These are phyloP conservation scores for Nesometra sesokonis DNA, from an alignment of 35 echinoderm and acorn worm species.

Conservation along the genomic window DNA sequence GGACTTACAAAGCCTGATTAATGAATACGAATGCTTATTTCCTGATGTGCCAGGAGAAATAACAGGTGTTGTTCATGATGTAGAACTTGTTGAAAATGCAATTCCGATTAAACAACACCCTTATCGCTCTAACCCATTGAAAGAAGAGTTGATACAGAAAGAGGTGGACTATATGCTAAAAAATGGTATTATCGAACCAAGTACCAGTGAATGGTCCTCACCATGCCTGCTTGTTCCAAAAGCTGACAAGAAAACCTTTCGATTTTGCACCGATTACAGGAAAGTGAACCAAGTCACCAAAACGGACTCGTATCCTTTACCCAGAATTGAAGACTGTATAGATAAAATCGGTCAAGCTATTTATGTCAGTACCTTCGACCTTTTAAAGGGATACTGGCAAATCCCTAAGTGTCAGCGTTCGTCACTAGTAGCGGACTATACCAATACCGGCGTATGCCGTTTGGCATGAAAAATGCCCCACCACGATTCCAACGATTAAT, in stretches of 20 bases:
- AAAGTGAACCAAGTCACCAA: constrained; percentile 49
- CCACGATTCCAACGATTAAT: constrained; percentile 55
- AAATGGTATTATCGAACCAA: constrained; percentile 17
- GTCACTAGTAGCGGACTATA: constrained; percentile 33
- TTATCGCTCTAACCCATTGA: constrained; percentile 22
- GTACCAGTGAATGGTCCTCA: background rate
- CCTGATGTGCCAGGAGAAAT: constrained; percentile 15
- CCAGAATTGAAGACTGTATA: constrained; percentile 23
- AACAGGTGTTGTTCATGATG: constrained; percentile 1
- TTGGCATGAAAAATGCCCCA: constrained; percentile 64
- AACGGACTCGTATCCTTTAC: constrained; percentile 31
- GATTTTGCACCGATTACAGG: constrained; percentile 54
- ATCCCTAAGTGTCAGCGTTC: constrained; percentile 43
- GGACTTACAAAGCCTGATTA: too few species aligned
- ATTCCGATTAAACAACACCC: constrained; percentile 42
- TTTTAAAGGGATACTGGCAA: constrained; percentile 41
- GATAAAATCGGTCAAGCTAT: constrained; percentile 12
- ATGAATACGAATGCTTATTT: too few species aligned
- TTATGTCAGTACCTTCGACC: constrained; percentile 31
- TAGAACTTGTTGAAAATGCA: background rate
- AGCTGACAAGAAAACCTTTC: background rate
- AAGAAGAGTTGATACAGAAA: constrained; percentile 5
- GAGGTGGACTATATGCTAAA: constrained; percentile 26
- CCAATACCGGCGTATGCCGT: constrained; percentile 49
- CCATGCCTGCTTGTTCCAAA: constrained; percentile 35